These are phyloP conservation scores for Amphiura filiformis DNA, from an alignment of 35 echinoderm and acorn worm genomes.

Conservation along the genomic window DNA sequence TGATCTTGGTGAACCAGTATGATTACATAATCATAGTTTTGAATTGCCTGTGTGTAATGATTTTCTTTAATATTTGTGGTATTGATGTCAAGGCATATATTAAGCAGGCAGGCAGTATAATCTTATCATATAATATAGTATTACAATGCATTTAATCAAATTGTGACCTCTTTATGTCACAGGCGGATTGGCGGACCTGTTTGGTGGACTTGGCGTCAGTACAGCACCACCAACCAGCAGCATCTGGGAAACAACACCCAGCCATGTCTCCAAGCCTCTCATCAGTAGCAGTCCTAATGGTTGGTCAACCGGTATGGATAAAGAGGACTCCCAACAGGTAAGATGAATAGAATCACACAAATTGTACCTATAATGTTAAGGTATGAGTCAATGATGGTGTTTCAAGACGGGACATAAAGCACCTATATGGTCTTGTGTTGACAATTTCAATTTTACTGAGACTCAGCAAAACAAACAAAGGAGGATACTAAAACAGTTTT, in stretches of 20 bases:
- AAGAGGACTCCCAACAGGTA: neutral
- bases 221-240: slow-evolving; percentile 42
- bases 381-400: neutral
- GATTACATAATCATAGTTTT: too few relatives aligned
- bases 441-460: too few relatives aligned
- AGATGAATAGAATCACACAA: neutral
- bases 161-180: too few relatives aligned
- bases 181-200: slow-evolving; percentile 38
- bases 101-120: too few relatives aligned
- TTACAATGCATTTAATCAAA: too few relatives aligned
- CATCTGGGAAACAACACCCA: slow-evolving; percentile 54
- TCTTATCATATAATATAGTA: too few relatives aligned
- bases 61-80: too few relatives aligned
- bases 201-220: slow-evolving; percentile 45
- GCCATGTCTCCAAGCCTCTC: neutral
- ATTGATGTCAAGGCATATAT: too few relatives aligned
- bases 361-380: neutral
- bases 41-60: too few relatives aligned
- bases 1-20: too few relatives aligned
- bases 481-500: neutral
- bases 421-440: too few relatives aligned
- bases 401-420: too few relatives aligned
- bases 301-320: slow-evolving; percentile 1
- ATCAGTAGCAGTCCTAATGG: slow-evolving; percentile 12
- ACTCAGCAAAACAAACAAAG: neutral